Evolutionary conservation across 2,888 invertebrate genomes (phyloP).

Genomic region (Campoplex capitator): DNA sequence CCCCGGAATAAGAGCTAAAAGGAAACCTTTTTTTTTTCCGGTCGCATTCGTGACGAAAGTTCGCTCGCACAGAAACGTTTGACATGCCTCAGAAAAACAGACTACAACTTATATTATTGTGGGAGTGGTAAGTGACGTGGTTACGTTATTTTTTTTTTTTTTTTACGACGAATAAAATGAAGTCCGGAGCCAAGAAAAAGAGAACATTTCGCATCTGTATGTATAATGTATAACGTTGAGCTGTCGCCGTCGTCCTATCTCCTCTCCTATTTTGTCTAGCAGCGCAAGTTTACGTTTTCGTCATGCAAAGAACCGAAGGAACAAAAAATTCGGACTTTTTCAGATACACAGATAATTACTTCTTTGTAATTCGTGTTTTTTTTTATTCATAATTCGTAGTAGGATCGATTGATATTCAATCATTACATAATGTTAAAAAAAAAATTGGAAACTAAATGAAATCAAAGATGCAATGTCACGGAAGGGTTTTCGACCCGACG

Average conservation of each 20-base stretch:
- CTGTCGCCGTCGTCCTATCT: neutral
- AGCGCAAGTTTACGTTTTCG: neutral
- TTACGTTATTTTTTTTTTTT: neutral
- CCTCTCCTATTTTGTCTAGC: neutral
- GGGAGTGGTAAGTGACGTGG: neutral
- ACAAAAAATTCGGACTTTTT: neutral
- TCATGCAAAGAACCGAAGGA: neutral
- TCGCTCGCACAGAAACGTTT: slow-evolving; percentile 16
- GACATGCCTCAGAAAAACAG: slow-evolving; percentile 21
- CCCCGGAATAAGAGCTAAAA: neutral
- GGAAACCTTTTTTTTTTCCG: neutral
- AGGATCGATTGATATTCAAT: neutral
- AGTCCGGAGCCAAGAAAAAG: neutral
- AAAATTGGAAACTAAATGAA: neutral
- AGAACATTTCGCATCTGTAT: neutral
- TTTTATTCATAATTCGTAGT: neutral
- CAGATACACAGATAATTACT: neutral
- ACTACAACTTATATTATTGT: slow-evolving; percentile 8
- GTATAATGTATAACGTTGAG: slow-evolving; percentile 20
- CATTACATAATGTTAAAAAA: neutral
- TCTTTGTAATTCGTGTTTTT: neutral
- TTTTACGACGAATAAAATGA: slow-evolving; percentile 18
- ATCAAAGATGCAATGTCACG: neutral
- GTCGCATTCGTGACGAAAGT: slow-evolving; percentile 17
- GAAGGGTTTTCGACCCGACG: neutral